Conservation (phyloP, 2,113 vertebrate genomes). For the Picathartes gymnocephalus region DNA sequence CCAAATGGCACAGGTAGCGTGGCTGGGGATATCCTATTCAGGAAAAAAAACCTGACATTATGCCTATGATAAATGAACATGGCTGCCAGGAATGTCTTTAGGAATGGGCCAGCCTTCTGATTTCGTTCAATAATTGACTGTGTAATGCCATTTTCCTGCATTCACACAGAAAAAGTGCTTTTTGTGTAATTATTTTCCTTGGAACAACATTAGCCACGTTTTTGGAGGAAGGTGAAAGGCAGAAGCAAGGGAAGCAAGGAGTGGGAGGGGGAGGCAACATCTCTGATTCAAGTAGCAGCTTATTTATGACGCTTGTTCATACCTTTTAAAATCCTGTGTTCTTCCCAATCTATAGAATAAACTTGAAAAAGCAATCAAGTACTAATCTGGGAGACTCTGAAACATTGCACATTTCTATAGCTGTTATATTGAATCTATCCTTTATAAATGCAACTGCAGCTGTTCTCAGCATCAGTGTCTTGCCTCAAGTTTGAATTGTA, state of each 20-base stretch:
- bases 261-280: neutral
- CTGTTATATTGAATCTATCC: conserved; percentile 23
- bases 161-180: neutral
- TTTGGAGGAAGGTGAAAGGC: neutral
- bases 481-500: conserved; percentile 52
- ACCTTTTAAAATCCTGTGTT: conserved; percentile 31
- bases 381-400: conserved; percentile 25
- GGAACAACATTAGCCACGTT: neutral
- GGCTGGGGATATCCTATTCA: neutral
- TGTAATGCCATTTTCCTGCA: neutral
- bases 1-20: neutral
- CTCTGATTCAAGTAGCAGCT: neutral
- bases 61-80: neutral
- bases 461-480: conserved; percentile 18
- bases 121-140: neutral
- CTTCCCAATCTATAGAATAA: conserved; percentile 4
- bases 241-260: neutral
- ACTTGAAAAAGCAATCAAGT: conserved; percentile 44
- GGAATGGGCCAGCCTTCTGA: neutral
- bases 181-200: neutral
- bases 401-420: conserved; percentile 21
- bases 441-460: conserved; percentile 25
- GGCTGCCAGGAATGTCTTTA: neutral
- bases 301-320: neutral
- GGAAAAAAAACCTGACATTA: neutral